These are phyloP conservation scores for Pollimyrus isidori DNA, from an alignment of 2,113 vertebrate species.

Conservation along the genomic window DNA sequence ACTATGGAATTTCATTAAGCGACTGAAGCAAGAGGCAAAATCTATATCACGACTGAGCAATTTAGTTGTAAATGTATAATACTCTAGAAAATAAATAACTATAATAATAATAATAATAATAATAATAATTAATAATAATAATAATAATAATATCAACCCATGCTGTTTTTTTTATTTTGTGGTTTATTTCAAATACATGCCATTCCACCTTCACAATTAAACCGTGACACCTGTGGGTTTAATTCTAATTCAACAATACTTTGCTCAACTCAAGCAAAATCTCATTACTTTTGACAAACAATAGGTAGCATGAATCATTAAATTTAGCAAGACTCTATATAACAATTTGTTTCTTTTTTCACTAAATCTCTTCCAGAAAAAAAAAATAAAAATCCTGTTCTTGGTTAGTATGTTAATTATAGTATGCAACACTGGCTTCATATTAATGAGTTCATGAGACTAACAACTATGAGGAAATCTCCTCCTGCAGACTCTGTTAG, in stretches of 20 bases:
- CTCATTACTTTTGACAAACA: not conserved
- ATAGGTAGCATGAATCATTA: not conserved
- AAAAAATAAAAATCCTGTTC: not conserved
- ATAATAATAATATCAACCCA: too few relatives aligned
- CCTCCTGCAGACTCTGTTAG: not conserved
- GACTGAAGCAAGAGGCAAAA: not conserved
- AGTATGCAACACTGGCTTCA: not conserved
- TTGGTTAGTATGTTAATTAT: not conserved
- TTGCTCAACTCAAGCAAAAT: not conserved
- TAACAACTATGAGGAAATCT: not conserved
- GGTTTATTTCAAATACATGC: not conserved
- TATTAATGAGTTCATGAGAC: not conserved
- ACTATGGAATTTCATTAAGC: not conserved
- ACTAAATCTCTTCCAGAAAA: not conserved
- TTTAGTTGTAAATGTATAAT: not conserved
- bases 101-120: too few relatives aligned
- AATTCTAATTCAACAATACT: not conserved
- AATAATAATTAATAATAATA: too few relatives aligned
- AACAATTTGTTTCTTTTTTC: not conserved
- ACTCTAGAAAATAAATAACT: not conserved
- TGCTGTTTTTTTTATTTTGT: not conserved
- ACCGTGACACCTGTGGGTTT: not conserved
- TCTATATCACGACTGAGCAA: not conserved
- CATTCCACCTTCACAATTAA: not conserved
- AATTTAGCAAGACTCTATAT: not conserved